These are phyloP conservation scores for Opisthograptis luteolata DNA, from an alignment of 2,888 invertebrate species.

Conservation along the genomic window DNA sequence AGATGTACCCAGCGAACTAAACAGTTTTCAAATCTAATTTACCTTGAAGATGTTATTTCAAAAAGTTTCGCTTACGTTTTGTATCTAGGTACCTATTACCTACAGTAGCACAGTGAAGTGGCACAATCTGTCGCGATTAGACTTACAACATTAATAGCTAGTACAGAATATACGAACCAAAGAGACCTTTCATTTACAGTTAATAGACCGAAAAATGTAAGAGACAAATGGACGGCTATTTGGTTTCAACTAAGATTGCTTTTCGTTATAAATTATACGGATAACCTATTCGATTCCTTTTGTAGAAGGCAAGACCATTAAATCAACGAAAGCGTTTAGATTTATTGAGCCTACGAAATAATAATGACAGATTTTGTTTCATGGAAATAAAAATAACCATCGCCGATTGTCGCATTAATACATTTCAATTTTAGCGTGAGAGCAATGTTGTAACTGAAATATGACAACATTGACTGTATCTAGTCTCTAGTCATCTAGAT, in stretches of 20 bases:
- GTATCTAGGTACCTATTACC: not conserved
- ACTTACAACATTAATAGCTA: conserved; percentile 13
- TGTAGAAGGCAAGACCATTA: conserved; percentile 3
- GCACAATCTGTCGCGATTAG: conserved; percentile 15
- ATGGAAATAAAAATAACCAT: no score
- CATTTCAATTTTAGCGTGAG: no score
- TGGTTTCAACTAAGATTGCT: conserved; percentile 17
- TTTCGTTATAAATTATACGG: conserved; percentile 26
- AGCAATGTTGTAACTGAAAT: no score
- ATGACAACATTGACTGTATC: no score
- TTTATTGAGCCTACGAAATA: no score
- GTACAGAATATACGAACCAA: conserved; percentile 13
- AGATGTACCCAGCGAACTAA: conserved; percentile 9
- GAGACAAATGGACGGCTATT: conserved; percentile 16
- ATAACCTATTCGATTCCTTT: conserved; percentile 14
- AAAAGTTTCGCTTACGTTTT: conserved; percentile 15
- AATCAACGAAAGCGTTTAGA: conserved; percentile 15
- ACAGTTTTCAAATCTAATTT: conserved; percentile 31
- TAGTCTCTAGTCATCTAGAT: no score
- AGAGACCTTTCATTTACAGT: conserved; percentile 14
- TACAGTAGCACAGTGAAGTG: conserved; percentile 6
- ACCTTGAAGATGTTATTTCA: conserved; percentile 21
- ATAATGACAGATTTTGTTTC: no score
- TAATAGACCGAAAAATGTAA: conserved; percentile 14
- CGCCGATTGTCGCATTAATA: no score